These are phyloP conservation scores for Platysternon megacephalum DNA, from an alignment of 2,113 vertebrate genomes.

Conservation along the genomic window DNA sequence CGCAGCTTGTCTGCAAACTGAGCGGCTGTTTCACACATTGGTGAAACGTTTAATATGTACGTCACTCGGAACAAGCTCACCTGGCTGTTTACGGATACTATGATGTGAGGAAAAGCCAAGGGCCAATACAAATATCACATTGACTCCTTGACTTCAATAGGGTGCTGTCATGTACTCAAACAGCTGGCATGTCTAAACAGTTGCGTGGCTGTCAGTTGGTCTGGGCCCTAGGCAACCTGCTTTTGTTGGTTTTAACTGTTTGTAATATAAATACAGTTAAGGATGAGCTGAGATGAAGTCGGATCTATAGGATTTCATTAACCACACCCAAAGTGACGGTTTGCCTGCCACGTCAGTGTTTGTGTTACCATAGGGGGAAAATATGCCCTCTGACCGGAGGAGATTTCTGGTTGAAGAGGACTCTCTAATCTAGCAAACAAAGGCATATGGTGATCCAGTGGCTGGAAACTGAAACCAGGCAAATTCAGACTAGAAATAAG, in stretches of 20 bases:
- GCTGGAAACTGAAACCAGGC: neutral
- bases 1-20: fast-evolving
- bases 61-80: neutral
- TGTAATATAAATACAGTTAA: neutral
- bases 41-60: fast-evolving
- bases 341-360: neutral
- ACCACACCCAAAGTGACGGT: neutral
- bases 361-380: neutral
- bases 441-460: neutral
- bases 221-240: neutral
- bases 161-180: neutral
- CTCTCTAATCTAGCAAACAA: neutral
- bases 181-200: neutral
- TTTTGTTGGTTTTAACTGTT: neutral
- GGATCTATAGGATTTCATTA: neutral
- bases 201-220: fast-evolving
- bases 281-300: neutral
- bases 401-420: neutral
- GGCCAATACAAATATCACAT: fast-evolving
- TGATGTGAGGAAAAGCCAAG: fast-evolving
- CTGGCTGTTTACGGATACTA: fast-evolving
- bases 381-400: neutral
- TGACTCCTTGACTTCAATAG: neutral
- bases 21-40: fast-evolving
- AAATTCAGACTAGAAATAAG: neutral